Percentiles rank a stretch among this genome's conserved stretches.
Evolutionary conservation across 2,888 invertebrate species (phyloP).

Genomic region (Galeopsomyia nigrocyanea): DNA sequence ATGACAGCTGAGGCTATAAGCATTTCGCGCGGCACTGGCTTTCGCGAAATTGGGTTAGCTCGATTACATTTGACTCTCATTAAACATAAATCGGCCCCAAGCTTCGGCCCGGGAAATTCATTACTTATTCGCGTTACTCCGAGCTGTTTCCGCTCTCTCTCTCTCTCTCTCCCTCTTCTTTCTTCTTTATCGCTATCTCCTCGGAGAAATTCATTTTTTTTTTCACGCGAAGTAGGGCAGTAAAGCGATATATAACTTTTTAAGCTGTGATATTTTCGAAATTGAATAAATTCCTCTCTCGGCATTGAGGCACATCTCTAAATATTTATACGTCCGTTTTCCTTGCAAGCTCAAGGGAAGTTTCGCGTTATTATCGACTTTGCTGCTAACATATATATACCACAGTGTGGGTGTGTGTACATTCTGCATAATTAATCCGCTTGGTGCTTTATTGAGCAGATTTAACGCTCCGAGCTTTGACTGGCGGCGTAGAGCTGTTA

Average conservation of each 20-base stretch:
- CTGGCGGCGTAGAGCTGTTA: too few species aligned
- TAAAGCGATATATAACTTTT: too few species aligned
- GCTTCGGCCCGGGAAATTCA: conserved; percentile 24
- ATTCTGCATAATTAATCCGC: too few species aligned
- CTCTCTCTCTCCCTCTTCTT: too few species aligned
- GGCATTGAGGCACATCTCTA: background rate
- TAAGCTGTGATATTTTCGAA: too few species aligned
- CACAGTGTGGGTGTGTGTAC: too few species aligned
- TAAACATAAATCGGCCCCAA: conserved; percentile 37
- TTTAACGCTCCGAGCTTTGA: too few species aligned
- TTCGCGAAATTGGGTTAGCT: conserved; percentile 41
- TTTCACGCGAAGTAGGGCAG: too few species aligned
- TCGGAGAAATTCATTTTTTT: background rate
- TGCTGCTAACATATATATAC: too few species aligned
- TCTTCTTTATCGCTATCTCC: conserved; percentile 25
- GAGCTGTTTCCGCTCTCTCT: conserved; percentile 19
- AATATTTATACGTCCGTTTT: conserved; percentile 7
- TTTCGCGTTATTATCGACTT: background rate
- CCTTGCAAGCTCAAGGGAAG: conserved; percentile 1
- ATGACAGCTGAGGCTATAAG: conserved; percentile 23
- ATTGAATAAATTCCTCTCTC: too few species aligned
- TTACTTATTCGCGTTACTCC: conserved; percentile 37
- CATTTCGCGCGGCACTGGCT: conserved; percentile 13
- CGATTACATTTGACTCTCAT: conserved; percentile 40
- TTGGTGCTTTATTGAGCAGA: too few species aligned